Base-by-base conservation (phyloP, 2,888 invertebrate genomes). In the Dasypogon diadema region DNA sequence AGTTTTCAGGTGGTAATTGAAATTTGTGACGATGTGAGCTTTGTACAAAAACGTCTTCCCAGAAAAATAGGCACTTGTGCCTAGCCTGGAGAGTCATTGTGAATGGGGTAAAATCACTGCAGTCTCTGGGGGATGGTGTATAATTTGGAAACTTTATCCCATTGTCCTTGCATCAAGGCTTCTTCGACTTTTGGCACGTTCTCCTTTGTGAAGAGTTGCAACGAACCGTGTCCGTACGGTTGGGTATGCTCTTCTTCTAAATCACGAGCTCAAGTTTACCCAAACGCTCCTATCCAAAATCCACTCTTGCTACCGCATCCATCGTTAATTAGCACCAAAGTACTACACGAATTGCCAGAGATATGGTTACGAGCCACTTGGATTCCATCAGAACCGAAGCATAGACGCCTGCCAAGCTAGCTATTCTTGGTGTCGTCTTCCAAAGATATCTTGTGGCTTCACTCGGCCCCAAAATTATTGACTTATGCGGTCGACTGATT, bases 361-460 rank as follows among this genome's bases (percentile, higher is more conserved):
- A 42, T 37, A 22, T 14, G 10, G 14, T 37, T 60, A 60, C n/a
- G 24, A 37, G 42, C 18, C 30, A 60, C 37, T 60, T 37, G 60
- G 16, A 37, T 21, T 37, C 60, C 18, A 37, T 10, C 22, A 21
- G 16, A 6, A 14, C 4, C 24, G 1, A n/a, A 6, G 16, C 30
- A 12, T 3, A 4, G 46, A 46, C 6, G 51, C 60, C n/a, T 16
- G 34, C 21, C 37, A 42, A n/a, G 2, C 30, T n/a, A 30, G 16
- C 60, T 60, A 60, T 60, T 60, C 37, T 60, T 37, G 60, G 60
- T 37, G 60, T 26, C 42, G 8, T 30, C 60, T 16, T 34, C 60
- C 37, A 21, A 37, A 30, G 37, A 37, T 58, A 58, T 60, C 37
- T n/a, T n/a, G n/a, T 37, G 60, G 37, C 21, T 60, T 37, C 60